Conservation (phyloP, 2,797 vertebrate genomes). For the Vireo griseus region DNA sequence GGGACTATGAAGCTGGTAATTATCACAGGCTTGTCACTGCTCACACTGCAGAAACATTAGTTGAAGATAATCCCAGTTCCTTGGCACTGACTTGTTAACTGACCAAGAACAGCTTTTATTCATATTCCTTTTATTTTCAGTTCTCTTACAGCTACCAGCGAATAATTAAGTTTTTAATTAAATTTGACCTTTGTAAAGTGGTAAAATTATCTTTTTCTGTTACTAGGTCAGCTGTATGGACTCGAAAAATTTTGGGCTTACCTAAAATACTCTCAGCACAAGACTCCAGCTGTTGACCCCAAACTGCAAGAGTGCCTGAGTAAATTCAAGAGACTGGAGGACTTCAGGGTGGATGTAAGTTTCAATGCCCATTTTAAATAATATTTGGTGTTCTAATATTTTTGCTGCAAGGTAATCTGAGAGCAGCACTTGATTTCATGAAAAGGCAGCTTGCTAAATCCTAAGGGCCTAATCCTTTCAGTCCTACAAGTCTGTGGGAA, state of each 20-base stretch:
- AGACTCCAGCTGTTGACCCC: conserved; percentile 82
- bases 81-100: neutral
- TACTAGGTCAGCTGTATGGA: conserved; percentile 91
- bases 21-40: neutral
- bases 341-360: conserved; percentile 89
- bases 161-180: neutral
- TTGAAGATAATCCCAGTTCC: neutral
- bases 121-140: neutral
- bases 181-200: neutral
- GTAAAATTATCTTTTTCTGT: neutral
- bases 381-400: neutral
- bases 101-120: neutral
- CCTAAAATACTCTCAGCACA: conserved; percentile 87
- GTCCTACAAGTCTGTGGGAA: neutral
- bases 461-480: neutral
- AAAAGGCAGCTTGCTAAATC: neutral
- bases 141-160: neutral
- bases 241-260: conserved; percentile 98
- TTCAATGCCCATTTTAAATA: neutral
- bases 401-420: neutral
- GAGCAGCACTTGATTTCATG: neutral
- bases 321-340: conserved; percentile 90
- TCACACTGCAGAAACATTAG: neutral
- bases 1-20: conserved; percentile 93
- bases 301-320: conserved; percentile 87